These are phyloP conservation scores for Festucalex cinctus DNA, from an alignment of 2,113 vertebrate genomes.

Conservation along the genomic window DNA sequence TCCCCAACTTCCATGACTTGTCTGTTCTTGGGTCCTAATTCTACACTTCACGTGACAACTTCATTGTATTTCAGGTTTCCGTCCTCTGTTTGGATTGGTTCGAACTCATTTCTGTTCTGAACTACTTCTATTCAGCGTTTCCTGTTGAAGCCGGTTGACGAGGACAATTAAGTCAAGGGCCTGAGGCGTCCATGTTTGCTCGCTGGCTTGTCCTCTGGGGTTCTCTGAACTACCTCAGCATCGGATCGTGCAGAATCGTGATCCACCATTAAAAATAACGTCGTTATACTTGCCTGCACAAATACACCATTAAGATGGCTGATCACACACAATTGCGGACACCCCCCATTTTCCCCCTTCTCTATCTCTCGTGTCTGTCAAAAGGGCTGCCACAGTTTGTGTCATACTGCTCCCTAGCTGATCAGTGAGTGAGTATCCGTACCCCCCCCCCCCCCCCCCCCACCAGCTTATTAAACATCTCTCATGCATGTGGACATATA, in stretches of 20 bases:
- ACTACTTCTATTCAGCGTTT: background rate
- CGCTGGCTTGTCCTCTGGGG: background rate
- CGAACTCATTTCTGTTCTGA: background rate
- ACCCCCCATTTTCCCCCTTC: background rate
- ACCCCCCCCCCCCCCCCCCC: constrained; percentile 9
- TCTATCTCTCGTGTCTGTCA: constrained; percentile 42
- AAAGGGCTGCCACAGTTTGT: constrained; percentile 54
- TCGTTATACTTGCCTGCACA: background rate
- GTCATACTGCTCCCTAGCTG: constrained; percentile 40
- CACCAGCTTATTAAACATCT: background rate
- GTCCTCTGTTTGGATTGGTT: background rate
- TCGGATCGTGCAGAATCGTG: background rate
- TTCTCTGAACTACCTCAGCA: background rate
- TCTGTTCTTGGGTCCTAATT: no score
- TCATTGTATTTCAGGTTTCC: background rate
- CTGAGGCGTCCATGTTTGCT: background rate
- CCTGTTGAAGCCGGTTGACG: background rate
- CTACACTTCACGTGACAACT: no score
- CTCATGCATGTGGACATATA: background rate
- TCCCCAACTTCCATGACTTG: no score
- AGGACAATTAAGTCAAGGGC: background rate
- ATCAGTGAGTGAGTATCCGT: constrained; percentile 39
- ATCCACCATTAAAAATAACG: background rate
- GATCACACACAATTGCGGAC: constrained; percentile 4
- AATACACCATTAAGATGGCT: background rate